These are phyloP conservation scores for Ptychadena robeensis DNA, from an alignment of 2,797 vertebrate species.

Conservation along the genomic window DNA sequence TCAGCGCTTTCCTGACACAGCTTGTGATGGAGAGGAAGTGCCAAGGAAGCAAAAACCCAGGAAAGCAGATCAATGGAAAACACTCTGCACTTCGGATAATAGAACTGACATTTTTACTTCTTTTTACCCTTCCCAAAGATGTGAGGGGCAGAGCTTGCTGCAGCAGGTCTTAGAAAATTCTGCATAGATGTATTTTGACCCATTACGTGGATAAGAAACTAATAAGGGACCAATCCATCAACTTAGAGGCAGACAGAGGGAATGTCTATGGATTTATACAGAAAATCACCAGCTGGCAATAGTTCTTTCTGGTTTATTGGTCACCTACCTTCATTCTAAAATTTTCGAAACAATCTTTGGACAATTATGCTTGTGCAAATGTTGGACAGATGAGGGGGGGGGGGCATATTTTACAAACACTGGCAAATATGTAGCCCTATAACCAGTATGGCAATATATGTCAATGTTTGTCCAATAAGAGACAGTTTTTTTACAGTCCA, in stretches of 20 bases:
- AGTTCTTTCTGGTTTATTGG: background rate
- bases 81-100: background rate
- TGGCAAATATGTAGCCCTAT: too few relatives aligned
- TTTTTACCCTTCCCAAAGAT: background rate
- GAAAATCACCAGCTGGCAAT: background rate
- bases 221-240: background rate
- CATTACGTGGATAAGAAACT: too few relatives aligned
- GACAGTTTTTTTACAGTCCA: too few relatives aligned
- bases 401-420: too few relatives aligned
- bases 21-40: background rate
- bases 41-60: background rate
- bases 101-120: background rate
- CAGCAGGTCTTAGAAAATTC: background rate
- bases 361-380: too few relatives aligned
- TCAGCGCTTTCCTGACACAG: background rate
- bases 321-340: too few relatives aligned
- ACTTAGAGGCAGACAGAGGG: background rate
- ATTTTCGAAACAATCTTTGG: too few relatives aligned
- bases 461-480: too few relatives aligned
- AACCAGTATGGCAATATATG: too few relatives aligned
- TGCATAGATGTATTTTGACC: background rate
- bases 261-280: background rate
- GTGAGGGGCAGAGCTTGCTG: background rate
- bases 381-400: too few relatives aligned
- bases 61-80: background rate